phyloP scores from a whole-genome alignment of 2,797 vertebrate species.

The Enteromius treurensis region DNA sequence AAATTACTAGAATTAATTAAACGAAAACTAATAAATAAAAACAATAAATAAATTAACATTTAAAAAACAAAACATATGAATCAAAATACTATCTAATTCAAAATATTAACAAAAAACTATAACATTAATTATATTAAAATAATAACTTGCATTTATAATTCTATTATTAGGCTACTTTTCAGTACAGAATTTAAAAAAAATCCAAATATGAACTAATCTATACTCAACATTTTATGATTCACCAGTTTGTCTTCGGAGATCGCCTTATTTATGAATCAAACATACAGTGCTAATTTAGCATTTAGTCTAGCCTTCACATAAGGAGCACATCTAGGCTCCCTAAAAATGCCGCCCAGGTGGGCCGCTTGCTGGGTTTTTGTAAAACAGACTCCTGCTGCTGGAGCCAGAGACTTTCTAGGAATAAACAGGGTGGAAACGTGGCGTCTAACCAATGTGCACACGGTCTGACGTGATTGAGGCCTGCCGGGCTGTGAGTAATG shows the following conservation, averaged over 20 bases:
- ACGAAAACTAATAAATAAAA: background rate
- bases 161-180: background rate
- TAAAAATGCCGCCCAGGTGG: background rate
- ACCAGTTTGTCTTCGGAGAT: background rate
- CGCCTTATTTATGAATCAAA: background rate
- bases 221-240: background rate
- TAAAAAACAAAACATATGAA: too few species aligned
- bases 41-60: background rate
- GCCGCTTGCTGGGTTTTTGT: background rate
- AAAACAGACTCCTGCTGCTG: background rate
- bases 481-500: conserved; percentile 26
- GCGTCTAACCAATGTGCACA: background rate
- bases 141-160: background rate
- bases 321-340: background rate
- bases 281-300: background rate
- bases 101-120: background rate
- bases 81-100: background rate
- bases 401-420: background rate
- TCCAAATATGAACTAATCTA: background rate
- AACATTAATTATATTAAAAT: background rate
- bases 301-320: background rate
- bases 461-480: background rate
- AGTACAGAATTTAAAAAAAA: background rate
- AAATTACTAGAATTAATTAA: background rate
- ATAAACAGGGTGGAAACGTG: conserved; percentile 30